Conservation (phyloP, 2,113 vertebrate species). For the Morone chrysops region DNA sequence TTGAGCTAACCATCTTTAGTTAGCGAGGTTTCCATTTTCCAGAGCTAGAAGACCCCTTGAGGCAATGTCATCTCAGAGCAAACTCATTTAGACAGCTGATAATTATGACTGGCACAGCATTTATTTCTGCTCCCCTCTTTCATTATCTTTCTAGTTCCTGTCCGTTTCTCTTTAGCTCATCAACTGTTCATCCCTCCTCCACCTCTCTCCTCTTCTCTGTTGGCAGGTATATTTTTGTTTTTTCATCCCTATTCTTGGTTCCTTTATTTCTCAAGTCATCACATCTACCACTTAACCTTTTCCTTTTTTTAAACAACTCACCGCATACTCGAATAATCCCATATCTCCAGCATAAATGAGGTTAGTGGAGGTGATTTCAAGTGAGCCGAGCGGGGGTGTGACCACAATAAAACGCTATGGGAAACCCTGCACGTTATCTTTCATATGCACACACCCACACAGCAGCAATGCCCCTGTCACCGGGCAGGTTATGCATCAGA, state of each 20-base stretch:
- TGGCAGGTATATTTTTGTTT: background rate
- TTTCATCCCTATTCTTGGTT: background rate
- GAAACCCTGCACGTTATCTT: background rate
- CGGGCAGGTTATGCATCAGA: constrained; percentile 46
- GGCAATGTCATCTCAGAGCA: constrained; percentile 20
- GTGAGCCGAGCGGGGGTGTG: background rate
- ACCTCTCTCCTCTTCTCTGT: background rate
- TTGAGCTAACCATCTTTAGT: background rate
- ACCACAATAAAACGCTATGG: background rate
- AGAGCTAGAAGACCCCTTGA: constrained; percentile 19
- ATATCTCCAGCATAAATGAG: background rate
- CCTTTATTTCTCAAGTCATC: background rate
- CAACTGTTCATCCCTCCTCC: background rate
- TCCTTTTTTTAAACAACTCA: background rate
- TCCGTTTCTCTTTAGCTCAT: background rate
- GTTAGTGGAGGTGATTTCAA: background rate
- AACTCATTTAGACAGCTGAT: constrained; percentile 40
- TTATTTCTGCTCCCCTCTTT: constrained; percentile 15
- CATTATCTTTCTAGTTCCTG: constrained; percentile 5
- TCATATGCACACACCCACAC: background rate
- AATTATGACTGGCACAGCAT: constrained; percentile 45
- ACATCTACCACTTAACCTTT: background rate
- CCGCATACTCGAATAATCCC: background rate
- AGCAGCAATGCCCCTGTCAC: constrained; percentile 22
- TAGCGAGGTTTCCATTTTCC: constrained; percentile 1